These are phyloP conservation scores for Cossypha heuglini DNA, from an alignment of 2,797 vertebrate species.

Conservation along the genomic window DNA sequence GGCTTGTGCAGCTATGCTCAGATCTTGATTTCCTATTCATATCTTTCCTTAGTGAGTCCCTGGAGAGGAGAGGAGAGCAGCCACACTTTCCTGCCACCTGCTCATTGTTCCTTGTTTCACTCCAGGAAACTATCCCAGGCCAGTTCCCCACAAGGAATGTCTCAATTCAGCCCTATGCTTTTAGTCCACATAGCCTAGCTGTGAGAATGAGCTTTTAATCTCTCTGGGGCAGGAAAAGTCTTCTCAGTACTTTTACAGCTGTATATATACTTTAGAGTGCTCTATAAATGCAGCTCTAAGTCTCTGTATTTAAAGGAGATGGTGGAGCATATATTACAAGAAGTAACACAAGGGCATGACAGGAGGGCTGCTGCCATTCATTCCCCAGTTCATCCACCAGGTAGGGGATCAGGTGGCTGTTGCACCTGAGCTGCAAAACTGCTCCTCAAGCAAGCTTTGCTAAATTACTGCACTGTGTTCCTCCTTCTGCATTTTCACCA, in stretches of 20 bases:
- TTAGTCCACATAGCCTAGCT: not conserved
- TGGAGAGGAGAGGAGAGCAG: constrained; percentile 8
- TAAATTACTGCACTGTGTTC: not conserved
- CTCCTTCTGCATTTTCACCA: not conserved
- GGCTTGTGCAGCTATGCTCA: not conserved
- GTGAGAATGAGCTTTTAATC: constrained; percentile 41
- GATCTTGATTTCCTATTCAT: constrained; percentile 9
- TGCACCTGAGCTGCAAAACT: not conserved
- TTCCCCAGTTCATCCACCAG: rapidly evolving
- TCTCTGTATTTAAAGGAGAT: not conserved
- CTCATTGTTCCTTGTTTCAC: not conserved
- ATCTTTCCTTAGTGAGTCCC: not conserved
- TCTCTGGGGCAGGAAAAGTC: constrained; percentile 28
- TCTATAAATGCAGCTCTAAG: constrained; percentile 3
- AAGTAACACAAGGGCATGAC: not conserved
- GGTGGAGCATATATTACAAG: not conserved
- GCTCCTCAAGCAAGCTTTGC: not conserved
- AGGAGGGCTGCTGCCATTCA: not conserved
- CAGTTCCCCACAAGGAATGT: not conserved
- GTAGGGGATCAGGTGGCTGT: not conserved
- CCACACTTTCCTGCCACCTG: constrained; percentile 33
- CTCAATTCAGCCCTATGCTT: not conserved
- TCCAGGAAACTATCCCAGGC: not conserved
- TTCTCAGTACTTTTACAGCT: constrained; percentile 50
- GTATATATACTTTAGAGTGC: constrained; percentile 19